Evolutionary conservation across 2,113 vertebrate species (phyloP), one percentile per base, ranked within the genome.

Genomic region (Atherinomorus stipes): DNA sequence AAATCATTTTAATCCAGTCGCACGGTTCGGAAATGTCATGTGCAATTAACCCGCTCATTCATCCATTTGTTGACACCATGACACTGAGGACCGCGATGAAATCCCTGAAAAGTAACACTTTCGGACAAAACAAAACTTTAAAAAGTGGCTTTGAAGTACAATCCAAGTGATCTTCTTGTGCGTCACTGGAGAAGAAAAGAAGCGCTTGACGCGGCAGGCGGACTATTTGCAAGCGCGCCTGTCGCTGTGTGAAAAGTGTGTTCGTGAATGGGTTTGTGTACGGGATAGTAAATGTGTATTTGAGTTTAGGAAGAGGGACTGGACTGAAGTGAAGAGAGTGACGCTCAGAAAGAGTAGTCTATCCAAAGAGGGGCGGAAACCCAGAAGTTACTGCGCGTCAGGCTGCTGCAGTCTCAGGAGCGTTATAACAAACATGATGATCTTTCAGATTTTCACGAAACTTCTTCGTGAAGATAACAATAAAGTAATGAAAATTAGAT

Each of bases 351-450:
- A 34, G 63, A 81, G 34, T 67, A 72, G 83, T 76, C 75, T 78
- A 76, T 76, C 58, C 64, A 18, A 73, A 86, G 88, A 90, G 86
- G 88, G 74, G 89, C 87, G 71, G 74, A 71, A 71, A 58, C 64
- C 21, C 56, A 44, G 68, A 78, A 68, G 62, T 62, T 19, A 2
- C 19, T 25, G 31, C 11, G 34, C 54, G 19, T 19, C 65, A 21
- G 64, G 40, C 42, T 64, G 60, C 45, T 60, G 65, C 53, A 58
- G 12, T 31, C 2, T 8, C 5, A 10, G 18, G 3, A 21, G 3
- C 9, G 9, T 8, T 34, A 9, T 7, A 34, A 34, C 31, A 7
- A 34, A 34, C 31, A 34, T 3, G 28, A 28, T 34, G 31, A 9
- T 34, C 7, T 34, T 34, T 34, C 31, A 34, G 31, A 34, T 7